Percentiles rank a stretch among this genome's conserved stretches.
Evolutionary conservation across 2,113 vertebrate genomes (phyloP).

Genomic region (Nycticryphes semicollaris): DNA sequence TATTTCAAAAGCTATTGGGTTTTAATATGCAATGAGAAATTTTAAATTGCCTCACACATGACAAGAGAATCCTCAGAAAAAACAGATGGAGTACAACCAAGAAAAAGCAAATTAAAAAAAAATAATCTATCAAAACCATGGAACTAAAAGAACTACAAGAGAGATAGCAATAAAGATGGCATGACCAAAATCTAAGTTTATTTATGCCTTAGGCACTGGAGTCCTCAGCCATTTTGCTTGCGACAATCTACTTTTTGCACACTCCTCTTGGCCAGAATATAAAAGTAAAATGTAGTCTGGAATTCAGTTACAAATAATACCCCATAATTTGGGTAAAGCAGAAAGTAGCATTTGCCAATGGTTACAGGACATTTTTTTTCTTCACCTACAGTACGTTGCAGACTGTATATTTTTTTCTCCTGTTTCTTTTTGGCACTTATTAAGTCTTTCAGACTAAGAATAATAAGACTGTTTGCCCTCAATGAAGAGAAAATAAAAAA

Average conservation of each 20-base stretch:
- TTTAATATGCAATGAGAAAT: not conserved
- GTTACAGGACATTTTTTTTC: not conserved
- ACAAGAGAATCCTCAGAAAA: not conserved
- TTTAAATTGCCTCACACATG: not conserved
- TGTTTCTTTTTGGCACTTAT: not conserved
- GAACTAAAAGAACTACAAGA: not conserved
- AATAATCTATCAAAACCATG: not conserved
- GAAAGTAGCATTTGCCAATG: not conserved
- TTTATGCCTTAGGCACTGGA: not conserved
- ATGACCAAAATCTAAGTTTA: not conserved
- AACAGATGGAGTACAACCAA: not conserved
- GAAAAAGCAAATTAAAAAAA: not conserved
- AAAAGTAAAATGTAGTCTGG: not conserved
- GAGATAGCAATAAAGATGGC: not conserved
- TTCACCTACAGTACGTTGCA: not conserved
- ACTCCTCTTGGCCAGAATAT: not conserved
- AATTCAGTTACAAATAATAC: not conserved
- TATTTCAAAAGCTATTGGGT: not conserved
- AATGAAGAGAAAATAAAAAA: not conserved
- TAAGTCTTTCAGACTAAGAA: not conserved
- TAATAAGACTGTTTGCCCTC: not conserved
- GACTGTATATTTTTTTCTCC: not conserved
- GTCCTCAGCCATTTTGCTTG: not conserved
- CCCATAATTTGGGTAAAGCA: not conserved
- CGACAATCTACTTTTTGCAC: not conserved